Percentiles rank a stretch among this genome's conserved stretches.
phyloP scores from a whole-genome alignment of 2,797 vertebrate species.

The Centroberyx gerrardi region DNA sequence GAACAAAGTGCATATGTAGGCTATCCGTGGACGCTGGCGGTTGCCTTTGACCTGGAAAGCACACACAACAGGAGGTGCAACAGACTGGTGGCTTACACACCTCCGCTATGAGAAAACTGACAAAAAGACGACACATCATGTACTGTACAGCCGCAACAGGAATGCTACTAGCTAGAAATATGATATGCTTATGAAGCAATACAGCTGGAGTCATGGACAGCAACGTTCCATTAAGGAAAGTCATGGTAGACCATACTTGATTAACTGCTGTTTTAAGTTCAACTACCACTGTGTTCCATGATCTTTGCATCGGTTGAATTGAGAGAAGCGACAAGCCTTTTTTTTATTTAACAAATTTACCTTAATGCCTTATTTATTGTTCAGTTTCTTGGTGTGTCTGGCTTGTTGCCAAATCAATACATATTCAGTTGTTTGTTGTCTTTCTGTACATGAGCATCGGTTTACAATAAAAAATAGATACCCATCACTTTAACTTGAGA shows the following conservation, averaged over 20 bases:
- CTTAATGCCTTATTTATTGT: conserved; percentile 83
- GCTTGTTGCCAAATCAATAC: conserved; percentile 47
- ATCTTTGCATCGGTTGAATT: conserved; percentile 35
- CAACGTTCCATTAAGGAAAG: conserved; percentile 37
- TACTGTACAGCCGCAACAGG: conserved; percentile 36
- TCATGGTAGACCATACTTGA: conserved; percentile 59
- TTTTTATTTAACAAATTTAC: conserved; percentile 63
- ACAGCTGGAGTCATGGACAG: conserved; percentile 46
- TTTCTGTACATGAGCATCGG: conserved; percentile 59
- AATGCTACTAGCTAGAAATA: conserved; percentile 58
- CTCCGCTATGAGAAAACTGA: conserved; percentile 23
- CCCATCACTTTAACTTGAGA: conserved; percentile 44
- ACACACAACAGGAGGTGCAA: conserved; percentile 33
- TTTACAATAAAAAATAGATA: conserved; percentile 66
- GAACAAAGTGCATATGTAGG: conserved; percentile 29
- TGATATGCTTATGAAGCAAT: conserved; percentile 66
- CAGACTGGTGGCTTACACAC: neutral
- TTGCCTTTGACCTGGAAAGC: conserved; percentile 53
- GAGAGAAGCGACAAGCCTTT: conserved; percentile 23
- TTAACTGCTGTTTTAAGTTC: conserved; percentile 54
- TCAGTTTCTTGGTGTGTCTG: conserved; percentile 49
- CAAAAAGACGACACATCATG: conserved; percentile 35
- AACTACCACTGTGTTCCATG: conserved; percentile 53
- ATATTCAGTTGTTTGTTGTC: conserved; percentile 46
- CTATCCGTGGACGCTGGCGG: conserved; percentile 31